Evolutionary conservation across 2,113 vertebrate genomes (phyloP).

Genomic region (Alexandromys fortis): DNA sequence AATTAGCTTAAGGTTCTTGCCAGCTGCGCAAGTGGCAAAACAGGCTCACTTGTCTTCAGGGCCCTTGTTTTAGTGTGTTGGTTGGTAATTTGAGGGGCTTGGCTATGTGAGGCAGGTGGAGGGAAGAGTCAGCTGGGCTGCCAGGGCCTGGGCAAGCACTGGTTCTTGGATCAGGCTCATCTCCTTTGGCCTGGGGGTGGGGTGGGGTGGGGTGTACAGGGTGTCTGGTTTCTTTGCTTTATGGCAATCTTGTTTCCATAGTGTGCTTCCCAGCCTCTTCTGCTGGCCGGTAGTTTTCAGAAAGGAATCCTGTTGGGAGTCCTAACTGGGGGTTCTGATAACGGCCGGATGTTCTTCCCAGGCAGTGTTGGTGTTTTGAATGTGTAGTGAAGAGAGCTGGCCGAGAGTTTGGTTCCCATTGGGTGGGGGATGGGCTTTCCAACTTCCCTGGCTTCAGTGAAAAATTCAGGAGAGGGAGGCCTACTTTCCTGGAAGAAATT

Average conservation of each 20-base stretch:
- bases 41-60: constrained; percentile 65
- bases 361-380: constrained; percentile 62
- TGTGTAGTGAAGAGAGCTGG: not conserved
- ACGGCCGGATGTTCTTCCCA: constrained; percentile 57
- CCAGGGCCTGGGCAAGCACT: constrained; percentile 53
- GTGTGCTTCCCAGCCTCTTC: constrained; percentile 58
- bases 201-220: constrained; percentile 65
- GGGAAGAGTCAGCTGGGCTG: constrained; percentile 67
- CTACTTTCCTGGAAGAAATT: constrained; percentile 76
- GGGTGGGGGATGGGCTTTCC: constrained; percentile 70
- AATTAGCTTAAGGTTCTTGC: constrained; percentile 42
- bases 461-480: constrained; percentile 62
- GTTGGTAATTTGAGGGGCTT: constrained; percentile 73
- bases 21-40: constrained; percentile 66
- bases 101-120: constrained; percentile 68
- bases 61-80: constrained; percentile 52
- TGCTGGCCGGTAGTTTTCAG: constrained; percentile 42
- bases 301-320: constrained; percentile 58
- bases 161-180: constrained; percentile 48
- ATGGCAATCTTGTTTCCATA: constrained; percentile 63
- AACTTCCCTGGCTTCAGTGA: constrained; percentile 58
- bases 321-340: constrained; percentile 55
- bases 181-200: constrained; percentile 72
- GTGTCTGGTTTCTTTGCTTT: constrained; percentile 77
- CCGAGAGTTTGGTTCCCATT: constrained; percentile 46